Evolutionary conservation across 2,113 vertebrate species (phyloP).

Genomic region (Vireo altiloquus): DNA sequence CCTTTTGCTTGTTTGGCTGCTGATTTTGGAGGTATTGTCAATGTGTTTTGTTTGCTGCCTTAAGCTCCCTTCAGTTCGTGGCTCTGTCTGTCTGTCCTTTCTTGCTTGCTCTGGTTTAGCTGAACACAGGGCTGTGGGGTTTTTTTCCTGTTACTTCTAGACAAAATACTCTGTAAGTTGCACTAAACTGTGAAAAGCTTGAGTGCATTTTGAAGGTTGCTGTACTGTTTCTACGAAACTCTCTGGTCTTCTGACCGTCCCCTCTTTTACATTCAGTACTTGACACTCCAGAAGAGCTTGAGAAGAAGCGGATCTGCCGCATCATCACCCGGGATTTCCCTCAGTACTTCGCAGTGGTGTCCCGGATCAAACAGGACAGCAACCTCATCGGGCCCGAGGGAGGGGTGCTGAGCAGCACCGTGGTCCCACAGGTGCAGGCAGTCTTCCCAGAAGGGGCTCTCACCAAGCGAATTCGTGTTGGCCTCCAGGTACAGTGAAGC

Average conservation of each 20-base stretch:
- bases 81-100: neutral
- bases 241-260: neutral
- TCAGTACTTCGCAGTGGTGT: slow-evolving; percentile 97
- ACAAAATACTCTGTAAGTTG: neutral
- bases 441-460: slow-evolving; percentile 96
- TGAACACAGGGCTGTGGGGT: neutral
- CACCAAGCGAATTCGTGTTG: slow-evolving; percentile 94
- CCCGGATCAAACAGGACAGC: slow-evolving; percentile 94
- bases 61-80: neutral
- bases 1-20: neutral
- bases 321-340: slow-evolving; percentile 97
- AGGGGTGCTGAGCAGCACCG: slow-evolving; percentile 93
- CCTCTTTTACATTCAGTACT: slow-evolving; percentile 76
- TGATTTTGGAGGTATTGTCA: neutral
- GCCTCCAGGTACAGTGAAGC: slow-evolving; percentile 86
- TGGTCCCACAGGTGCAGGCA: slow-evolving; percentile 93
- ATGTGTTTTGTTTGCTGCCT: neutral
- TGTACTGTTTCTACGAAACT: neutral
- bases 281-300: slow-evolving; percentile 90
- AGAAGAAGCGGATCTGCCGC: slow-evolving; percentile 93
- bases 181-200: neutral
- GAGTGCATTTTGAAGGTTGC: neutral
- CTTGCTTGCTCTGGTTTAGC: neutral
- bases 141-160: neutral
- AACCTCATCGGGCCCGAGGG: slow-evolving; percentile 97